Evolutionary conservation across 2,113 vertebrate genomes (phyloP).

Genomic region (Oophaga pumilio): DNA sequence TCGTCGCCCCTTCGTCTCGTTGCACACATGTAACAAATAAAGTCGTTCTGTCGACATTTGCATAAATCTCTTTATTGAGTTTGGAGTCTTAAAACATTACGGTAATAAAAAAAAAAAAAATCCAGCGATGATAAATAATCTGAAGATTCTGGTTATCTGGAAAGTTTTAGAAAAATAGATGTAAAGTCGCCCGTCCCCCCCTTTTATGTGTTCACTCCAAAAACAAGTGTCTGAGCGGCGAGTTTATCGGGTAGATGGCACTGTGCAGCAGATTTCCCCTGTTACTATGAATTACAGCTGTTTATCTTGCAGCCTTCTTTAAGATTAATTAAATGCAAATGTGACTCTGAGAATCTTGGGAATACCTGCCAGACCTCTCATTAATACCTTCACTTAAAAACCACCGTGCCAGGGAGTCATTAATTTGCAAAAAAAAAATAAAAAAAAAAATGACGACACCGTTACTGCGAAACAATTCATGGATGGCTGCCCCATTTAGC

Average conservation of each 20-base stretch:
- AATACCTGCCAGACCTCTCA: slow-evolving; percentile 86
- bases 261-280: slow-evolving; percentile 72
- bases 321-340: slow-evolving; percentile 89
- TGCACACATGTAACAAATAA: slow-evolving; percentile 2
- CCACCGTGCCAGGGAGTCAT: slow-evolving; percentile 76
- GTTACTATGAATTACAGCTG: slow-evolving; percentile 82
- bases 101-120: neutral
- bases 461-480: slow-evolving; percentile 72
- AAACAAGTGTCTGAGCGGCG: slow-evolving; percentile 72
- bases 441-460: slow-evolving; percentile 67
- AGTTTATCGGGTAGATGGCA: slow-evolving; percentile 76
- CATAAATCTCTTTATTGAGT: slow-evolving; percentile 73
- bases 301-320: slow-evolving; percentile 86
- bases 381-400: slow-evolving; percentile 86
- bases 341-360: slow-evolving; percentile 78
- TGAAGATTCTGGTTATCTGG: slow-evolving; percentile 72
- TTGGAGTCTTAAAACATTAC: slow-evolving; percentile 64
- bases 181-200: slow-evolving; percentile 64
- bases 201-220: slow-evolving; percentile 72
- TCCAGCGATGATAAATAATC: slow-evolving; percentile 45
- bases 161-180: slow-evolving; percentile 68
- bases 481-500: slow-evolving; percentile 79
- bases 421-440: slow-evolving; percentile 71
- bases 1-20: neutral
- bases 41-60: slow-evolving; percentile 70